Conservation (phyloP, 2,113 vertebrate species). For the Corydoras sp. region DNA sequence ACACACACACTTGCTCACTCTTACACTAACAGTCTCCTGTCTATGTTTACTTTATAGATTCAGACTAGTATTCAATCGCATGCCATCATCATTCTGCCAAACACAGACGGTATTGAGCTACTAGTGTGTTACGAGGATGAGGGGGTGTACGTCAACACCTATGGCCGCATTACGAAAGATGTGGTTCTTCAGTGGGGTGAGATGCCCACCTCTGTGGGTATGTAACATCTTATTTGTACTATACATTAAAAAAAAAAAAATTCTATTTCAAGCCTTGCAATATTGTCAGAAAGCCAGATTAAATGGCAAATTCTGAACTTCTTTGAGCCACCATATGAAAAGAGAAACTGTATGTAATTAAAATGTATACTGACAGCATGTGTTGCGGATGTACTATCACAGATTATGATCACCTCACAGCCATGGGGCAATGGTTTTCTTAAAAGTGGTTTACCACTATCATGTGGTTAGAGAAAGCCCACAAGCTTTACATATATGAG, state of each 20-base stretch:
- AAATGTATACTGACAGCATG: too few species aligned
- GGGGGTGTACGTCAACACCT: conserved; percentile 97
- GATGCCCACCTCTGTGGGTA: conserved; percentile 98
- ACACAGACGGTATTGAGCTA: conserved; percentile 97
- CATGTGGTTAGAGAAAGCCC: too few species aligned
- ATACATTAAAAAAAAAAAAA: neutral
- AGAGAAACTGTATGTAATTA: too few species aligned
- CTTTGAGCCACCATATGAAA: too few species aligned
- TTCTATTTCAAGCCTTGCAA: too few species aligned
- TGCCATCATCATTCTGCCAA: conserved; percentile 96
- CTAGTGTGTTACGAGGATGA: conserved; percentile 98
- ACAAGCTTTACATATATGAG: too few species aligned
- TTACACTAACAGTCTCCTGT: neutral
- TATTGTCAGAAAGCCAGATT: neutral
- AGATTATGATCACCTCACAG: too few species aligned
- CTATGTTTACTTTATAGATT: conserved; percentile 69
- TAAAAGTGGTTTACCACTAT: too few species aligned
- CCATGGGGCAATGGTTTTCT: too few species aligned
- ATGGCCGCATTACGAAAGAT: conserved; percentile 97
- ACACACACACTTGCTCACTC: neutral
- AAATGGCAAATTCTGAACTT: neutral
- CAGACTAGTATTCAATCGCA: conserved; percentile 93
- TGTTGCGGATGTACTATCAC: too few species aligned
- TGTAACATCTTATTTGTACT: conserved; percentile 38
- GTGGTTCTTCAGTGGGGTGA: conserved; percentile 99